Evolutionary conservation across 2,888 invertebrate genomes (phyloP).

Genomic region (Thera obeliscata): DNA sequence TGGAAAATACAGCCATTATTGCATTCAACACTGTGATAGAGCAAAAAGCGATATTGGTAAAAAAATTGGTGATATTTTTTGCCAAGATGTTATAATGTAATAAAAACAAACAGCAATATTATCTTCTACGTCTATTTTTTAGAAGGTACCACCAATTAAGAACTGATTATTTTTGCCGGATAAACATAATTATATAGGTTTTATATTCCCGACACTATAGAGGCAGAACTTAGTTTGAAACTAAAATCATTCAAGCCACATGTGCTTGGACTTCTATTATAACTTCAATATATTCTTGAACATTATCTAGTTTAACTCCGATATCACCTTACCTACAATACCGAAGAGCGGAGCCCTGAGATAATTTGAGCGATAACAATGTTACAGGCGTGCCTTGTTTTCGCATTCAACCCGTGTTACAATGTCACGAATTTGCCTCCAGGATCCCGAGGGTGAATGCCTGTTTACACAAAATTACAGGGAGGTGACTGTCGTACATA

Average conservation of each 20-base stretch:
- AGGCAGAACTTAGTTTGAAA: neutral
- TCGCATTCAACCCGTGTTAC: conserved; percentile 58
- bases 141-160: too few species aligned
- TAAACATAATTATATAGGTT: neutral
- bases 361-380: conserved; percentile 60
- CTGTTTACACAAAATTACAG: conserved; percentile 62
- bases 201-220: neutral
- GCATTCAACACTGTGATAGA: conserved; percentile 5
- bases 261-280: neutral
- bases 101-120: too few species aligned
- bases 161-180: too few species aligned
- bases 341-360: conserved; percentile 45
- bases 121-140: too few species aligned
- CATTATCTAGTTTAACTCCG: conserved; percentile 37
- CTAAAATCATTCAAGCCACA: neutral
- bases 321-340: conserved; percentile 38
- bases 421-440: conserved; percentile 52
- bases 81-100: too few species aligned
- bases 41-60: neutral
- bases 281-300: conserved; percentile 23
- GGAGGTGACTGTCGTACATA: conserved; percentile 43
- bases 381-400: conserved; percentile 54
- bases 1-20: conserved; percentile 17
- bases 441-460: conserved; percentile 50
- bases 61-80: neutral